Base-by-base conservation (phyloP, 2,113 vertebrate genomes). In the Gallinago paraguaiae region DNA sequence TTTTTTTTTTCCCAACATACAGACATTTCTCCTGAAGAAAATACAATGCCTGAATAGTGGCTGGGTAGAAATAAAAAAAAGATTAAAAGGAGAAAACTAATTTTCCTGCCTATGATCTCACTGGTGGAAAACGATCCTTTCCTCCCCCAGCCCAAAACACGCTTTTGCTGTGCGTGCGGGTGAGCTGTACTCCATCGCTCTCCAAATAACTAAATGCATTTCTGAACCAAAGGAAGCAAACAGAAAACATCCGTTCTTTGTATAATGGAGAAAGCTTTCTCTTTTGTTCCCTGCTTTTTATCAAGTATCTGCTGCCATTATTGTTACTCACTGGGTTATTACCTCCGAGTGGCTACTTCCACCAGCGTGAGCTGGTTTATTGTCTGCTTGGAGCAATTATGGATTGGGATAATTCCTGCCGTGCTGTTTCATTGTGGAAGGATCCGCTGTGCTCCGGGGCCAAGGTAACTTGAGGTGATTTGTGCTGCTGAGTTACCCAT, bases 381-480 rank as follows among this genome's bases (percentile, higher is more conserved):
- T 95, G 86, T 91, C 92, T 96, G 65, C 91, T 95, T 57, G 27
- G 79, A 82, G 94, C 94, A 96, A 92, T 95, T 96, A 95, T 54
- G 85, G 94, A 80, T 93, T 81, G 74, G 93, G 94, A 92, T 96
- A 88, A 96, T 95, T 94, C 92, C 76, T 88, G 86, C 72, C 51
- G 4, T 67, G 61, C 82, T 88, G 91, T 74, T 96, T 88, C 77
- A 78, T 92, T 96, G 95, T 82, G 67, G 82, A 84, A 87, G 93
- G 88, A 90, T 93, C 80, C 0, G 7, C 88, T 94, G 72, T 41
- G 82, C 69, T 87, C 89, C 0, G 1, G 45, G 70, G 82, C 84
- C 91, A 79, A 94, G 93, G 97, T 97, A 93, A 96, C 95, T 79
- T 85, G 91, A 97, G 95, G 95, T 96, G 95, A 96, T 86, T 50